A percentile compares a stretch with the other conserved stretches of the same genome.
These are phyloP conservation scores for Vireo altiloquus DNA, from an alignment of 2,113 vertebrate genomes.

Conservation along the genomic window DNA sequence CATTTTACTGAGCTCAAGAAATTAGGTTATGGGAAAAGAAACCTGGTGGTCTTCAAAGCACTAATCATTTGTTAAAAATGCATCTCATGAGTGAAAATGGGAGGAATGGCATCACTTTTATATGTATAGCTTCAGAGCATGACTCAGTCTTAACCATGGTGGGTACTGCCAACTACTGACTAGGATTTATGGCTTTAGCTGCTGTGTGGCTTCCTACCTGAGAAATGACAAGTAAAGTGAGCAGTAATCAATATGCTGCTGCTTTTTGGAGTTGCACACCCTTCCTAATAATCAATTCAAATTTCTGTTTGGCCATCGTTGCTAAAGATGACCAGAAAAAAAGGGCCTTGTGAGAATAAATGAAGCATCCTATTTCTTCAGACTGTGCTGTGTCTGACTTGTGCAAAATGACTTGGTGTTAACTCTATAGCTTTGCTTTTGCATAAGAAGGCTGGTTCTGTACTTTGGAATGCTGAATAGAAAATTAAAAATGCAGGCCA, in stretches of 20 bases:
- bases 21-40: neutral
- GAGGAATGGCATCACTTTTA: neutral
- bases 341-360: conserved; percentile 1
- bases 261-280: neutral
- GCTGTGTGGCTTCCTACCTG: neutral
- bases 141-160: neutral
- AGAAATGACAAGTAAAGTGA: neutral
- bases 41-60: neutral
- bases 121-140: neutral
- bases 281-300: neutral
- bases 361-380: neutral
- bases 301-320: neutral
- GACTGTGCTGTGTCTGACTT: neutral
- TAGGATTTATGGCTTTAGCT: neutral
- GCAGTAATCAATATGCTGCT: neutral
- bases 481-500: conserved; percentile 65
- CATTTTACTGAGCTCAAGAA: neutral
- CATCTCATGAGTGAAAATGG: neutral
- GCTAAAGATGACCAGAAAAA: neutral
- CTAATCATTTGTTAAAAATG: neutral
- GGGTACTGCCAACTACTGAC: neutral
- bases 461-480: conserved; percentile 51
- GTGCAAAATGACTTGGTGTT: conserved; percentile 12
- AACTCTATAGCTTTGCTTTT: conserved; percentile 11
- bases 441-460: neutral